Evolutionary conservation across 2,113 vertebrate genomes (phyloP).

Genomic region (Procavia capensis): DNA sequence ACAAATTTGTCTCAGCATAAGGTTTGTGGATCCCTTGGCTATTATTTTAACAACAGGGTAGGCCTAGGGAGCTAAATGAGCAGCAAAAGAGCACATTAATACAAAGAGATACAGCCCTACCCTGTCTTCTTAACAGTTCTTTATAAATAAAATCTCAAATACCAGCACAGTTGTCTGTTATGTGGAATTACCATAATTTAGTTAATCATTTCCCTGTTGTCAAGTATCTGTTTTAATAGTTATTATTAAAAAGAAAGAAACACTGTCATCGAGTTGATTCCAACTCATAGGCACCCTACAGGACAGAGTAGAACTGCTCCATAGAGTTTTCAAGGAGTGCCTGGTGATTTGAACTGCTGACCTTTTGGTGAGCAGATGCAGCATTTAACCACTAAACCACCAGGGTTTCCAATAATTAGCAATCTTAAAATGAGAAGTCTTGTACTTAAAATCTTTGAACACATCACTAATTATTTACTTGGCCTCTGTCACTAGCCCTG

Average conservation of each 20-base stretch:
- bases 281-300: too few species aligned
- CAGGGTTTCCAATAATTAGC: too few species aligned
- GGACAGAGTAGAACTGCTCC: too few species aligned
- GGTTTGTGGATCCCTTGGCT: too few species aligned
- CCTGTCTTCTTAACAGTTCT: background rate
- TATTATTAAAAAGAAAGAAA: too few species aligned
- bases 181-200: background rate
- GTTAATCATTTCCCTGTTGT: background rate
- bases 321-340: too few species aligned
- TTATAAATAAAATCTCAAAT: slow-evolving; percentile 13
- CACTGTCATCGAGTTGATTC: too few species aligned
- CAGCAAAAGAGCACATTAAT: background rate
- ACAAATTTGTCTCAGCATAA: background rate
- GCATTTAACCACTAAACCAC: too few species aligned
- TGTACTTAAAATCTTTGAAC: background rate
- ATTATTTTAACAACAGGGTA: background rate
- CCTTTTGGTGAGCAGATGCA: too few species aligned
- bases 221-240: background rate
- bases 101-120: background rate
- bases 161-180: background rate
- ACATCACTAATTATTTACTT: background rate
- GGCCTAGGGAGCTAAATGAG: background rate
- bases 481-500: background rate
- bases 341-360: too few species aligned
- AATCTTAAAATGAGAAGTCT: background rate